A percentile compares a stretch with the other conserved stretches of the same genome.
These are phyloP conservation scores for Drosophila mayaguana DNA, from an alignment of 2,888 invertebrate genomes.

Conservation along the genomic window DNA sequence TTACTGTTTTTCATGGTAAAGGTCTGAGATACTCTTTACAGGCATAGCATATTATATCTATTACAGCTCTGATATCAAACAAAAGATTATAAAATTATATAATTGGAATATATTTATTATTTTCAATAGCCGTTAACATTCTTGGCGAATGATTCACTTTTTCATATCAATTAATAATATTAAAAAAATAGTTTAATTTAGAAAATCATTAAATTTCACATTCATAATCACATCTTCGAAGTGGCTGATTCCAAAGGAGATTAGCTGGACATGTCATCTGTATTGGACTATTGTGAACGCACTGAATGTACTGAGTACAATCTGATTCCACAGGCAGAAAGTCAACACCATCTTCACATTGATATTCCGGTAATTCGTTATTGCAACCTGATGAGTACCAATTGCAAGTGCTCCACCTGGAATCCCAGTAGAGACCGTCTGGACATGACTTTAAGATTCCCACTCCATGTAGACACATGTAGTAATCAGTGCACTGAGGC, in stretches of 20 bases:
- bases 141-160: background rate
- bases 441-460: conserved; percentile 1
- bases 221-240: conserved; percentile 14
- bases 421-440: conserved; percentile 8
- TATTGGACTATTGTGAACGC: conserved; percentile 1
- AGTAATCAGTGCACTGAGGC: conserved; percentile 10
- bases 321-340: conserved; percentile 3
- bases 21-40: background rate
- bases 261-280: conserved; percentile 1
- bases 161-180: background rate
- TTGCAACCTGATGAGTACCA: conserved; percentile 6
- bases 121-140: background rate
- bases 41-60: background rate
- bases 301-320: conserved; percentile 11
- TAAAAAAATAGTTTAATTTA: background rate
- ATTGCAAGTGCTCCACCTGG: background rate
- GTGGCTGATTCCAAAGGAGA: conserved; percentile 13
- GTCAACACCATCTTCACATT: background rate
- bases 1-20: background rate
- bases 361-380: background rate
- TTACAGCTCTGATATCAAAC: background rate
- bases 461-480: background rate
- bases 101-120: background rate
- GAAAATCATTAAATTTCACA: background rate
- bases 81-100: background rate